phyloP scores from a whole-genome alignment of 2,888 invertebrate species.

The Drosophila fulvimacula region DNA sequence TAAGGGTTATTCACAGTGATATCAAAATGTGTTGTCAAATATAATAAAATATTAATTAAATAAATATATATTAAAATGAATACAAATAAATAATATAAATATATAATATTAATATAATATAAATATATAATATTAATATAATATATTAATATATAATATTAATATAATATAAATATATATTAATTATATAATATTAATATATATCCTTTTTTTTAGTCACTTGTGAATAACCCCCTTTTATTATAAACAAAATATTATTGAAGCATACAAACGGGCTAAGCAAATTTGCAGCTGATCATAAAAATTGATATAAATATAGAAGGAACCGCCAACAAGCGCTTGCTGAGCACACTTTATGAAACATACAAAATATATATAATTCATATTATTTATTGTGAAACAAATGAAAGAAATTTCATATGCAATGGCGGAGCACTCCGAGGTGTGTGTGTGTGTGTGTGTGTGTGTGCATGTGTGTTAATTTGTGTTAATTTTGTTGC shows the following conservation, averaged over 20 bases:
- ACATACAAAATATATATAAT: slow-evolving; percentile 11
- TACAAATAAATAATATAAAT: neutral
- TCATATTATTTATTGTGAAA: slow-evolving; percentile 20
- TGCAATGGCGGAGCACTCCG: slow-evolving; percentile 24
- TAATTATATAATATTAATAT: neutral
- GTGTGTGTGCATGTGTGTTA: slow-evolving; percentile 14
- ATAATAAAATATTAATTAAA: too few species aligned
- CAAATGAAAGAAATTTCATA: slow-evolving; percentile 27
- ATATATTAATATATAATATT: neutral
- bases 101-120: too few species aligned
- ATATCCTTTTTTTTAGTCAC: neutral
- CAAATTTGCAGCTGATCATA: slow-evolving; percentile 24
- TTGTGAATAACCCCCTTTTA: slow-evolving; percentile 30
- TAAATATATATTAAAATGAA: neutral
- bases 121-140: too few species aligned
- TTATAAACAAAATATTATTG: slow-evolving; percentile 13
- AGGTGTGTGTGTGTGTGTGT: slow-evolving; percentile 9
- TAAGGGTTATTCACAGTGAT: slow-evolving; percentile 20
- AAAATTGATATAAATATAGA: slow-evolving; percentile 14
- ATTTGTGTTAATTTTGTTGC: slow-evolving; percentile 11
- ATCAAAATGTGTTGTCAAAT: neutral
- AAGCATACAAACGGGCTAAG: slow-evolving; percentile 2
- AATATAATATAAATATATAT: neutral
- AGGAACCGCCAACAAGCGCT: slow-evolving; percentile 37
- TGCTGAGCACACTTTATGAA: slow-evolving; percentile 23